Evolutionary conservation across 2,113 vertebrate genomes (phyloP), one percentile per base, ranked within the genome.

Genomic region (Daubentonia madagascariensis): DNA sequence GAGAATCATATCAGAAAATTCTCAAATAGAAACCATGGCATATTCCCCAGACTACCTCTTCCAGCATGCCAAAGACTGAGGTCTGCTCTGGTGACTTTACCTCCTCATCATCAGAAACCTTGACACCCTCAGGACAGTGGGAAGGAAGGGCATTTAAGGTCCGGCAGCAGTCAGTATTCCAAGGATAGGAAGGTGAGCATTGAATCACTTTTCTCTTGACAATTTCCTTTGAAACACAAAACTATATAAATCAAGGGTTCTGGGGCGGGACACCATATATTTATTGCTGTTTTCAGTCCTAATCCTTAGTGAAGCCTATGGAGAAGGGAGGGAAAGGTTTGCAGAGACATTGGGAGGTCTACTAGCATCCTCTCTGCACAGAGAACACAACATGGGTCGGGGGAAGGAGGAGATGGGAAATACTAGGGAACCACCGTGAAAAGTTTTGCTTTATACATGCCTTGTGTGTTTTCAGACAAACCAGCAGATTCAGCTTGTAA

Each of bases 21-120:
- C 10, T 54, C 8, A 43, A 67, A 54, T 0, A 67, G 43, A 68
- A 72, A 32, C 40, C 32, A 13, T 81, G 57, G 17, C 25, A 22
- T 65, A 3, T 7, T 43, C 10, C 5, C 2, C 4, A 3, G 14
- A 37, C 22, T 18, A 20, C 10, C 40, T 54, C 13, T 50, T 92
- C 18, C 48, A 80, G 5, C 4, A 40, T 32, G 6, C 43, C 20
- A n/a, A n/a, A 89, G 43, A 65, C 13, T 20, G 25, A 80, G 6
- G 57, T 40, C 30, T 35, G 11, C 12, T 8, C 6, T 52, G 35
- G 32, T 17, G 8, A 0, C 6, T 57, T 78, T 17, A 9, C 0
- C 2, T 32, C 17, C 18, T n/a, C 40, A 25, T 63, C 12, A 72
- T 76, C 16, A 72, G 17, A 32, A 63, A 2, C 6, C 57, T 81